Conservation (phyloP, 1,140 invertebrate genomes). For the Ericerus pela region DNA sequence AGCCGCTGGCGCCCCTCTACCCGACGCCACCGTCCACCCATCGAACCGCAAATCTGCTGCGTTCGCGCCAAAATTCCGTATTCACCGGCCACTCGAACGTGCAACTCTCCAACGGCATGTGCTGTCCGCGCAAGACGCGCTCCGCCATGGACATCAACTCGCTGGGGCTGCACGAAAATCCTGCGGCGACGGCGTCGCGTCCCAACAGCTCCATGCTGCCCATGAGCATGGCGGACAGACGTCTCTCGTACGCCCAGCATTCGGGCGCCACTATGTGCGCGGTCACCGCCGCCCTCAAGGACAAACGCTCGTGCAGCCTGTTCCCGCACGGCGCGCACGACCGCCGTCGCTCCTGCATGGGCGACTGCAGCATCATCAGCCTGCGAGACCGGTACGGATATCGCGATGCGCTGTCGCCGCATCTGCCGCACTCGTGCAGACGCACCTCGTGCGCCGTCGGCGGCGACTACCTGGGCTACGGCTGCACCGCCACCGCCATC, state of each 20-base stretch:
- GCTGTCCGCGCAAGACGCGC: conserved; percentile 51
- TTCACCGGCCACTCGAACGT: conserved; percentile 56
- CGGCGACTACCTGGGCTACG: conserved; percentile 15
- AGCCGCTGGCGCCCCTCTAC: conserved; percentile 28
- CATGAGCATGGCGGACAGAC: conserved; percentile 16
- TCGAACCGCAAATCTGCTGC: conserved; percentile 25
- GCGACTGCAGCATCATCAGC: conserved; percentile 18
- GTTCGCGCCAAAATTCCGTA: conserved; percentile 56
- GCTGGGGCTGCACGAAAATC: conserved; percentile 41
- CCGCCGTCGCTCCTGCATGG: conserved; percentile 19
- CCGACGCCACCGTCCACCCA: conserved; percentile 28
- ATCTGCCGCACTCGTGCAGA: conserved; percentile 27
- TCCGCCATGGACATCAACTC: conserved; percentile 71
- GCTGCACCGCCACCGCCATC: conserved; percentile 12
- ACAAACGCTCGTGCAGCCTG: conserved; percentile 19
- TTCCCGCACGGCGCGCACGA: conserved; percentile 14
- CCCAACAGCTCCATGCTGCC: conserved; percentile 14
- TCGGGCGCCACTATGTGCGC: too few relatives aligned
- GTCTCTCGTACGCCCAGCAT: conserved; percentile 13
- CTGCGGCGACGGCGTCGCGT: conserved; percentile 18
- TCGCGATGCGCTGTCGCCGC: conserved; percentile 25
- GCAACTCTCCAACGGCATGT: conserved; percentile 29
- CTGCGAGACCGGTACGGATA: not conserved
- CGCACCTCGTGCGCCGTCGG: conserved; percentile 21
- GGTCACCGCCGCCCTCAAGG: conserved; percentile 17